phyloP scores from a whole-genome alignment of 2,113 vertebrate genomes.

The Orthonyx spaldingii region DNA sequence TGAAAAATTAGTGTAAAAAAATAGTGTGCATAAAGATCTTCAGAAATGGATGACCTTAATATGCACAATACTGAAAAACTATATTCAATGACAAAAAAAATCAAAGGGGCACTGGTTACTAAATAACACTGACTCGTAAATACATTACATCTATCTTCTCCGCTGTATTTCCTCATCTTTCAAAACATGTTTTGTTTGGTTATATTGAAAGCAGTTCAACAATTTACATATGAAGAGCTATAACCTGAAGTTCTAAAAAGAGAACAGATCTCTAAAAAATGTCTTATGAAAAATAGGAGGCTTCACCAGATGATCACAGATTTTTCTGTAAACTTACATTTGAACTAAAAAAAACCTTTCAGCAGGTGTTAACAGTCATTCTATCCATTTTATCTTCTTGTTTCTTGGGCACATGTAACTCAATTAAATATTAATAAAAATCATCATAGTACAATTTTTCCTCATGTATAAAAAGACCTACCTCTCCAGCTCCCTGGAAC shows the following conservation, averaged over 20 bases:
- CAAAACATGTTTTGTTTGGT: background rate
- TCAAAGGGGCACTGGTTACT: background rate
- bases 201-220: background rate
- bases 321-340: background rate
- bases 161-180: background rate
- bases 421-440: background rate
- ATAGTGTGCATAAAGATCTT: background rate
- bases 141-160: background rate
- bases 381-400: background rate
- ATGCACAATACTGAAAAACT: background rate
- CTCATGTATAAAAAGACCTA: slow-evolving; percentile 26
- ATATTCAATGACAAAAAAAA: background rate
- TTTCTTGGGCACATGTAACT: background rate
- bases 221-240: background rate
- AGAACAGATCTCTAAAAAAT: background rate
- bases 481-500: slow-evolving; percentile 97
- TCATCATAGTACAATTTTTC: background rate
- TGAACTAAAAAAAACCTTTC: background rate
- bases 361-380: background rate
- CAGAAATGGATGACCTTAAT: background rate
- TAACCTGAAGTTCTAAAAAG: background rate
- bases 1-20: background rate
- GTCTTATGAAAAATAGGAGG: background rate
- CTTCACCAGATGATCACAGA: background rate
- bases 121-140: background rate